A percentile compares a stretch with the other conserved stretches of the same genome.
Conservation (phyloP, 2,113 vertebrate species). For the Caranx ignobilis region DNA sequence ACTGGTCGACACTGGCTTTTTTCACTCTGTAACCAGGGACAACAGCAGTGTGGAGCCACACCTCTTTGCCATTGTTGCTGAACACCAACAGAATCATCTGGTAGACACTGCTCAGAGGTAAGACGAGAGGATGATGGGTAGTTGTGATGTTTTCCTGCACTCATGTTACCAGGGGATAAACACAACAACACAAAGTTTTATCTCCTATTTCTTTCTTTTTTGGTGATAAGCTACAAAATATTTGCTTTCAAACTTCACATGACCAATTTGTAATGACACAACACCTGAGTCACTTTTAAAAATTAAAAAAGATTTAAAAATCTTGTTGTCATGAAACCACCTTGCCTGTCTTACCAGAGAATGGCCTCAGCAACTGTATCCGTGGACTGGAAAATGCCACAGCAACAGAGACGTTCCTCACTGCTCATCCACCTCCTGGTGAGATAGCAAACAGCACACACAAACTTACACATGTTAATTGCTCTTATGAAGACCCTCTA, state of each 20-base stretch:
- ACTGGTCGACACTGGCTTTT: conserved; percentile 90
- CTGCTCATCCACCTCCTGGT: conserved; percentile 93
- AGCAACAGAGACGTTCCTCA: conserved; percentile 83
- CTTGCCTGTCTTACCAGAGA: conserved; percentile 89
- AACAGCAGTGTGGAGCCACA: conserved; percentile 85
- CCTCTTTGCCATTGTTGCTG: conserved; percentile 92
- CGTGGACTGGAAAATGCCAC: conserved; percentile 87
- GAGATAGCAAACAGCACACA: conserved; percentile 58
- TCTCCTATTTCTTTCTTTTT: neutral
- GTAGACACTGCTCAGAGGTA: conserved; percentile 91
- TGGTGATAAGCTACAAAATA: neutral
- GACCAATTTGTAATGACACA: neutral
- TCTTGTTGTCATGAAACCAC: conserved; percentile 80
- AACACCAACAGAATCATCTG: conserved; percentile 90
- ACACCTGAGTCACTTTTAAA: neutral
- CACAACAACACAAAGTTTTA: neutral
- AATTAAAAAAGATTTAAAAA: conserved; percentile 75
- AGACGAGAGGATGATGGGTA: conserved; percentile 14
- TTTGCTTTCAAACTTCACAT: neutral
- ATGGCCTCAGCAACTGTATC: conserved; percentile 92
- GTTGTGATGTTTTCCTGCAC: neutral
- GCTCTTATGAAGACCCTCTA: neutral
- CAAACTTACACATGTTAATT: neutral
- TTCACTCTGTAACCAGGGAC: conserved; percentile 85
- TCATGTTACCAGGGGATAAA: neutral